Evolutionary conservation across 2,797 vertebrate species (phyloP), one percentile per base, ranked within the genome.

Genomic region (Sebastes kiyomatsui): DNA sequence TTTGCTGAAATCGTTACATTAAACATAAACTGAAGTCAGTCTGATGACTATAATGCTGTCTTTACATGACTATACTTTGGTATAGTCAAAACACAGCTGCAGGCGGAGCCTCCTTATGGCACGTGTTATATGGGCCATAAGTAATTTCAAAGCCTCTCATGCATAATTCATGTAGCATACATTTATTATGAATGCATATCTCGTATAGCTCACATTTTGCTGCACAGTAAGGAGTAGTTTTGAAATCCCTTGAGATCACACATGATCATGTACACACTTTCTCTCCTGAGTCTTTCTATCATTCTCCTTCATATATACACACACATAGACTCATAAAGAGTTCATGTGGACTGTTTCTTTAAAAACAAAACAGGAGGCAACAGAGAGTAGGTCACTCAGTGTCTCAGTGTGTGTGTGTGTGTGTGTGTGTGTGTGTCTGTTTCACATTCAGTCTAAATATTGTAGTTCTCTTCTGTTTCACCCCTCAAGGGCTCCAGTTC

Each of bases 391-490:
- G 79, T 85, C 79, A 74, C 18, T 70, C 22, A 66, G 32, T 76
- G 46, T 72, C 38, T 25, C 66, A 12, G 52, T 35, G 38, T 32
- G 22, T 52, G 38, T 33, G 33, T 27, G 30, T 52, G 55, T 66
- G 23, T 42, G 61, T 18, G 58, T 38, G 33, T 55, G 42, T 33
- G 33, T 56, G 42, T 66, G 60, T 71, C 7, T 42, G 54, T 77
- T 67, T 67, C 46, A 78, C 87, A 67, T 89, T 85, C 70, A 82
- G 64, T 87, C 87, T 84, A 85, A 90, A 87, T 81, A 90, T 86
- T 85, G 72, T 83, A 90, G 86, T 78, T 85, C 67, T 91, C 74
- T 86, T 90, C 78, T 90, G 67, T 90, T 89, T 93, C 71, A 92
- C 86, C 78, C 83, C 83, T 77, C 85, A 92, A 89, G 83, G 90